Evolutionary conservation across 2,888 invertebrate species (phyloP), one percentile per base, ranked within the genome.

Genomic region (Nasonovia ribisnigri): DNA sequence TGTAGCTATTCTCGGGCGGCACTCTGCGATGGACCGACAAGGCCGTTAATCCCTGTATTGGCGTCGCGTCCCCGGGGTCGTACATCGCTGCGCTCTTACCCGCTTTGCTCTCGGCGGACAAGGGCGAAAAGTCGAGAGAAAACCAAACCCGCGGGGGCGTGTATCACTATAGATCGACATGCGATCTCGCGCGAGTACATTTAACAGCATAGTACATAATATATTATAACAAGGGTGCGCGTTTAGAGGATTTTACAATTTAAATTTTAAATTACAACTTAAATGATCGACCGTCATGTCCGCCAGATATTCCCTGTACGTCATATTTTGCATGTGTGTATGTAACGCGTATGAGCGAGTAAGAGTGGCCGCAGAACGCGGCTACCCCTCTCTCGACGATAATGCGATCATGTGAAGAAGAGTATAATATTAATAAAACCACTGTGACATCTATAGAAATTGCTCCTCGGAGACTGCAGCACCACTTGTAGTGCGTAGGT

Each of bases 51-150:
- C 90, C 93, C 43, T 54, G 20, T 24, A 48, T 54, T 42, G 91
- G 87, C 91, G 54, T 43, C 57, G 57, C 13, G 88, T 88, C 88
- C 92, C 88, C 42, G 87, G 67, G 92, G 92, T 36, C 20, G 67
- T 42, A 36, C 36, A 84, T 26, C 57, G 54, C 26, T 77, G 20
- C 24, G 48, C 20, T 36, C 77, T 36, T 77, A 77, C 20, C 67
- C 3, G 86, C 67, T 26, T 36, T 13, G 3, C 54, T 46, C 88
- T 36, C 24, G 60, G 20, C 36, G 67, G 67, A 93, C 93, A 93
- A 93, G 93, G 93, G 93, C 90, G 93, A 90, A 93, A 93, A 93
- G 93, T 93, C 93, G 93, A 57, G 93, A 43, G 57, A 60, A 84
- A 36, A 46, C 10, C 29, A 57, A 60, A 46, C 2, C 42, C 67